A percentile compares a stretch with the other conserved stretches of the same genome.
phyloP scores from a whole-genome alignment of 2,797 vertebrate species.

The Pipistrellus nathusii region DNA sequence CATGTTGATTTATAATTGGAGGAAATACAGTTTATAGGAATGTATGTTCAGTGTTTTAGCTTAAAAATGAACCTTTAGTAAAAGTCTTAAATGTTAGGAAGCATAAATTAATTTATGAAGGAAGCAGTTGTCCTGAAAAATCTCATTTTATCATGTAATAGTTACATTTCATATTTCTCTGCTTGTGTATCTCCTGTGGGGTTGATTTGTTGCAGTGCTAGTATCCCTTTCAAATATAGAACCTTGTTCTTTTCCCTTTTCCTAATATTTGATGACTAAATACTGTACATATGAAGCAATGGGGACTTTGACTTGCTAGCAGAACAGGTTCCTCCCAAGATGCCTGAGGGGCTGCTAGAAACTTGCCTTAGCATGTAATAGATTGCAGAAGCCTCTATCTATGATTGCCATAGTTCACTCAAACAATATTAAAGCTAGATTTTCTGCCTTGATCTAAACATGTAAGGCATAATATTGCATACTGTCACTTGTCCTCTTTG shows the following conservation, averaged over 20 bases:
- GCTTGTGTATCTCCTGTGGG: not conserved
- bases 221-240: conserved; percentile 1
- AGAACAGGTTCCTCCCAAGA: not conserved
- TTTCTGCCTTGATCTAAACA: conserved; percentile 37
- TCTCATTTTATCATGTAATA: conserved; percentile 53
- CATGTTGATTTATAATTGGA: not conserved
- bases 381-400: conserved; percentile 27
- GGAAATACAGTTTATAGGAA: conserved; percentile 21
- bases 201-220: conserved; percentile 14
- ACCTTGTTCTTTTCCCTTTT: conserved; percentile 59
- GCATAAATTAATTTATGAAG: conserved; percentile 45
- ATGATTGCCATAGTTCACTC: not conserved
- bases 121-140: conserved; percentile 49
- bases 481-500: conserved; percentile 1
- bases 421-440: not conserved
- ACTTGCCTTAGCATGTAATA: conserved; percentile 7
- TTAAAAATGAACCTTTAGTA: conserved; percentile 65
- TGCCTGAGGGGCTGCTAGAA: conserved; percentile 5
- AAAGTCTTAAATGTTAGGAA: conserved; percentile 54
- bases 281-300: conserved; percentile 42
- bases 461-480: not conserved
- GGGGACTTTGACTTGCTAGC: conserved; percentile 57
- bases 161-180: conserved; percentile 58
- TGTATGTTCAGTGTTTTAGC: conserved; percentile 1
- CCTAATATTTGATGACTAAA: conserved; percentile 56